Evolutionary conservation across 1,140 invertebrate genomes (phyloP).

Genomic region (Acromyrmex charruanus): DNA sequence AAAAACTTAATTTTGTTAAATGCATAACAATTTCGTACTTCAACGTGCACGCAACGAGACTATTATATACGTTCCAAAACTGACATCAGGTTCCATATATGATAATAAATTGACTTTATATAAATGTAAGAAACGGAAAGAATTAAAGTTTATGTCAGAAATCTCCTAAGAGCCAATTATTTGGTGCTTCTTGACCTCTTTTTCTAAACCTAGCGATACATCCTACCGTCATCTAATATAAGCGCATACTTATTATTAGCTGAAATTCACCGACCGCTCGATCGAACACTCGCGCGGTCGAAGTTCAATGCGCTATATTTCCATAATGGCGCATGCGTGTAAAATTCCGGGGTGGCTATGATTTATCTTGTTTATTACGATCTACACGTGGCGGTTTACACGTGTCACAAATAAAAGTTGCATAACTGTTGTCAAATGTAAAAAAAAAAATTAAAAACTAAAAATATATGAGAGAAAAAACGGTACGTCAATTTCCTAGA

Average conservation of each 20-base stretch:
- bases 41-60: not conserved
- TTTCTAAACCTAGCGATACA: not conserved
- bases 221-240: not conserved
- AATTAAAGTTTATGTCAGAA: not conserved
- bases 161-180: not conserved
- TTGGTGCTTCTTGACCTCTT: not conserved
- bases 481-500: not conserved
- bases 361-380: constrained; percentile 1
- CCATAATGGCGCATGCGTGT: constrained; percentile 13
- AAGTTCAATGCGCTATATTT: constrained; percentile 32
- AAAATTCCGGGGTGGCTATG: not conserved
- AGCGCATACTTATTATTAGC: not conserved
- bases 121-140: not conserved
- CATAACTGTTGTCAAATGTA: not conserved
- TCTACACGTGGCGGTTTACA: not conserved
- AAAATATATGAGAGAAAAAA: not conserved
- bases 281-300: not conserved
- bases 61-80: not conserved
- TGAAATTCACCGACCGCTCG: not conserved
- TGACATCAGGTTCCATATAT: not conserved
- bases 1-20: not conserved
- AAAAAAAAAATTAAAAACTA: not conserved
- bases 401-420: not conserved
- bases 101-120: no score
- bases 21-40: not conserved